Percentiles rank a stretch among this genome's conserved stretches.
phyloP scores from a whole-genome alignment of 2,113 vertebrate species.

The Manacus vitellinus region DNA sequence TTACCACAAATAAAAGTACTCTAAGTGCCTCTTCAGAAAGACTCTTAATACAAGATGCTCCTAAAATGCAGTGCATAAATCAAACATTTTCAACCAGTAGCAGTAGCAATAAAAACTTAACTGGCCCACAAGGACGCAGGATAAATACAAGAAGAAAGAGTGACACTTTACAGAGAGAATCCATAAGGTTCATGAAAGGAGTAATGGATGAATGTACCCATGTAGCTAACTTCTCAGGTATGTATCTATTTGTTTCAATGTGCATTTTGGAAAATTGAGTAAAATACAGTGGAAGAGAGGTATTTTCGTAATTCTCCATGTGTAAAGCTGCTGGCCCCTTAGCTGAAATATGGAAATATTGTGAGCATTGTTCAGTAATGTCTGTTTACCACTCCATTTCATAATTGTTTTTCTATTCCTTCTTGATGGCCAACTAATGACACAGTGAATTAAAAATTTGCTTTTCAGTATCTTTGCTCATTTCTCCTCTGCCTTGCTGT shows the following conservation, averaged over 20 bases:
- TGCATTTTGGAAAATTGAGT: neutral
- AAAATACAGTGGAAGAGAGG: neutral
- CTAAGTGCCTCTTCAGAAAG: constrained; percentile 55
- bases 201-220: constrained; percentile 99
- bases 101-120: constrained; percentile 49
- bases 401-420: neutral
- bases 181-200: constrained; percentile 96
- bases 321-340: neutral
- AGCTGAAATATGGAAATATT: neutral
- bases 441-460: neutral
- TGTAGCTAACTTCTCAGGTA: constrained; percentile 97
- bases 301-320: neutral
- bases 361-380: neutral
- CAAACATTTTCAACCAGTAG: constrained; percentile 74
- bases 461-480: neutral
- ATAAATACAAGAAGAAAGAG: constrained; percentile 62
- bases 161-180: constrained; percentile 84
- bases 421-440: neutral
- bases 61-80: constrained; percentile 68
- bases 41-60: constrained; percentile 59
- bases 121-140: neutral
- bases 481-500: neutral
- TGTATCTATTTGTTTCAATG: neutral
- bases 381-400: neutral
- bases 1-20: constrained; percentile 48